Evolutionary conservation across 2,113 vertebrate genomes (phyloP).

Genomic region (Thomomys bottae): DNA sequence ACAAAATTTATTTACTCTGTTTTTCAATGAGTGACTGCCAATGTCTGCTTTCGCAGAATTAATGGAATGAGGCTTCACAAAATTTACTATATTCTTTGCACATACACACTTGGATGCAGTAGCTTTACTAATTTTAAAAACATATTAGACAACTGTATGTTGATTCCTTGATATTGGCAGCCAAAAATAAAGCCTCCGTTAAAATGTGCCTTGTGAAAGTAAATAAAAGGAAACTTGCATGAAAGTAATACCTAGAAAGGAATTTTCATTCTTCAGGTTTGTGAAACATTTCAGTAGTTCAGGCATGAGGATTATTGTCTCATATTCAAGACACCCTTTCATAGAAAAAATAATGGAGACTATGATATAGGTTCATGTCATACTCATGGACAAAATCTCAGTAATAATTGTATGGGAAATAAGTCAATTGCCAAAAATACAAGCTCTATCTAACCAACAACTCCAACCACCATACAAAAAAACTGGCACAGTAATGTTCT

Average conservation of each 20-base stretch:
- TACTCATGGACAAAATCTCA: accelerated
- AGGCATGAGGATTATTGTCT: neutral
- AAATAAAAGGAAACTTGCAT: neutral
- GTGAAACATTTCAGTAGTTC: too few relatives aligned
- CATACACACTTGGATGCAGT: neutral
- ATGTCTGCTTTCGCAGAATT: neutral
- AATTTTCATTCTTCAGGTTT: neutral
- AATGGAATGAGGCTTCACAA: neutral
- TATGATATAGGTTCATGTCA: neutral
- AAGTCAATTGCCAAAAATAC: neutral
- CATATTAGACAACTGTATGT: neutral
- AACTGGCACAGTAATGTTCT: neutral
- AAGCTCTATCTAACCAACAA: neutral
- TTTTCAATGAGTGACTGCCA: neutral
- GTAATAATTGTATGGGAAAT: neutral
- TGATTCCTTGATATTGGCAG: neutral
- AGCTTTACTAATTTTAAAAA: neutral
- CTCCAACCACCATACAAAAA: neutral
- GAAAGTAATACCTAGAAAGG: neutral
- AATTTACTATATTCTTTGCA: neutral
- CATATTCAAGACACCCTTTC: neutral
- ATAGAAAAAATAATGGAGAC: neutral
- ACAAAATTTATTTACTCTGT: neutral
- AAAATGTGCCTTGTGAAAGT: neutral
- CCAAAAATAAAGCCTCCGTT: neutral